A percentile compares a stretch with the other conserved stretches of the same genome.
phyloP scores from a whole-genome alignment of 2,113 vertebrate genomes.

The Philantomba maxwellii region DNA sequence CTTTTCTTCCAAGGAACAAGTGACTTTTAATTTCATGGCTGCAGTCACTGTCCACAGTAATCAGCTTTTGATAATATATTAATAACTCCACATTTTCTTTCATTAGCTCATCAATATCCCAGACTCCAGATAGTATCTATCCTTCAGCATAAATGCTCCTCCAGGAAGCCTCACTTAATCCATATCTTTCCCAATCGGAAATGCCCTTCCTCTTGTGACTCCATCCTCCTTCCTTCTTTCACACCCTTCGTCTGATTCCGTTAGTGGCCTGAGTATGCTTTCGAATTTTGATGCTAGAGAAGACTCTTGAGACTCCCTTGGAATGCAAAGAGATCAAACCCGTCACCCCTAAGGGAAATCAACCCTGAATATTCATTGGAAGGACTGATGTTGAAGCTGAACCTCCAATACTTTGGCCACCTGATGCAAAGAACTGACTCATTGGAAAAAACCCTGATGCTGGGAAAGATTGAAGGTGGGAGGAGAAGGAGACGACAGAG shows the following conservation, averaged over 20 bases:
- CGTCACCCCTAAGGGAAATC: background rate
- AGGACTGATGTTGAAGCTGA: background rate
- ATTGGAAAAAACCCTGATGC: background rate
- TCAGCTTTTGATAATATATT: background rate
- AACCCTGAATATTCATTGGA: background rate
- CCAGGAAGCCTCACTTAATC: background rate
- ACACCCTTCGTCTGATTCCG: background rate
- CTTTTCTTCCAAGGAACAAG: background rate
- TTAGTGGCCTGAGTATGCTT: background rate
- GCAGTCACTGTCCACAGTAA: background rate
- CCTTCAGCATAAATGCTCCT: background rate
- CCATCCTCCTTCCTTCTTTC: background rate
- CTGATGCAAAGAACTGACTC: background rate
- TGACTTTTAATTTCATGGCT: background rate
- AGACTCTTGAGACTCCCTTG: background rate
- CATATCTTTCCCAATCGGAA: fast-evolving
- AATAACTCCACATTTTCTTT: background rate
- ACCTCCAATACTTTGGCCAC: background rate
- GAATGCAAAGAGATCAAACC: background rate
- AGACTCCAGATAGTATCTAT: background rate
- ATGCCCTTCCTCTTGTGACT: background rate
- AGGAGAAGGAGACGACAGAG: background rate
- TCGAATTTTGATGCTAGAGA: background rate
- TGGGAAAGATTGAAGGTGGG: background rate
- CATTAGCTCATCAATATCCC: background rate